A percentile compares a stretch with the other conserved stretches of the same genome.
These are phyloP conservation scores for Thelaira solivaga DNA, from an alignment of 2,888 invertebrate genomes.

Conservation along the genomic window DNA sequence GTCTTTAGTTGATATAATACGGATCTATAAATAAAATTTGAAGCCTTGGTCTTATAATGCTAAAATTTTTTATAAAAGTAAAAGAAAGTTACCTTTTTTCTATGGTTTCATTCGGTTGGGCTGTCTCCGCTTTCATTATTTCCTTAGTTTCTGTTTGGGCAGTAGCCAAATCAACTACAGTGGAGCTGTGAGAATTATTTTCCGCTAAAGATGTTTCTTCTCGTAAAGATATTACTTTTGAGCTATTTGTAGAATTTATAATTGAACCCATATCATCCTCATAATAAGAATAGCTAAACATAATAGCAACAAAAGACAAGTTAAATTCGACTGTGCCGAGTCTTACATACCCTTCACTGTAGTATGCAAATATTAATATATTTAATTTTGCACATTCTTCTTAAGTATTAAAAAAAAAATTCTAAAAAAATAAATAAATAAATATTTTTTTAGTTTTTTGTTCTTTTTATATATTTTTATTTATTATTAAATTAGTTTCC, in stretches of 20 bases:
- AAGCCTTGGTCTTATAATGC: too few relatives aligned
- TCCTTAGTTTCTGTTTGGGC: conserved; percentile 74
- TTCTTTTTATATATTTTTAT: too few relatives aligned
- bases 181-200: conserved; percentile 46
- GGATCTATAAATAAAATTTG: conserved; percentile 75
- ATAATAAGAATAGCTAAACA: conserved; percentile 72
- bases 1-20: conserved; percentile 80
- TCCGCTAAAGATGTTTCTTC: conserved; percentile 23
- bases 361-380: too few relatives aligned
- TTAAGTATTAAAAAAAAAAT: too few relatives aligned
- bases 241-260: conserved; percentile 46
- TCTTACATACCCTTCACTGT: too few relatives aligned
- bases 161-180: conserved; percentile 67
- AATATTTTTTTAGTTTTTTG: too few relatives aligned
- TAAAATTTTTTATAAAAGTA: conserved; percentile 57
- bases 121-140: conserved; percentile 75
- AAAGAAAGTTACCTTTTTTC: conserved; percentile 69
- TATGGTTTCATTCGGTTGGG: conserved; percentile 71
- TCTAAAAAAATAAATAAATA: too few relatives aligned
- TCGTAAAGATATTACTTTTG: conserved; percentile 60
- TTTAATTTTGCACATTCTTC: too few relatives aligned
- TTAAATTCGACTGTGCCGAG: too few relatives aligned
- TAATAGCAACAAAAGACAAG: not conserved
- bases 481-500: too few relatives aligned
- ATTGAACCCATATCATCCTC: conserved; percentile 69